Conservation (phyloP, 2,797 vertebrate genomes). For the Liasis olivaceus region DNA sequence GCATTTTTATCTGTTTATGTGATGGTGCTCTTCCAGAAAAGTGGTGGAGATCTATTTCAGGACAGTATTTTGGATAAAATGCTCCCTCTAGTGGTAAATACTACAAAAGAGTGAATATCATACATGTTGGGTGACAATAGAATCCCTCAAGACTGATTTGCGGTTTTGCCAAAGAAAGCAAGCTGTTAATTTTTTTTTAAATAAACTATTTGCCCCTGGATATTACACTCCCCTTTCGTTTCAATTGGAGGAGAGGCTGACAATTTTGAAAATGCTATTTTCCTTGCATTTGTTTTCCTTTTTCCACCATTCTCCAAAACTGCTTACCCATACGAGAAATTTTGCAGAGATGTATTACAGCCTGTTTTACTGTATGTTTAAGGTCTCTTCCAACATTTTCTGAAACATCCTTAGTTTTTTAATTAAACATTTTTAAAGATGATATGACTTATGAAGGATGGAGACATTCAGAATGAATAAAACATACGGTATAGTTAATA, state of each 20-base stretch:
- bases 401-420: neutral
- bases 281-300: neutral
- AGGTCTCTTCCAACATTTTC: neutral
- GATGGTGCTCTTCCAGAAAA: neutral
- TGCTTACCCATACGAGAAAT: neutral
- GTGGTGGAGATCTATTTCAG: neutral
- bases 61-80: conserved; percentile 42
- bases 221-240: neutral
- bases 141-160: neutral
- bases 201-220: neutral
- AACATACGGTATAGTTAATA: neutral
- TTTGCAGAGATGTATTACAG: neutral
- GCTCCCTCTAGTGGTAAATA: conserved; percentile 51
- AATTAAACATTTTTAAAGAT: neutral
- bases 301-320: neutral
- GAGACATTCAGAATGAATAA: neutral
- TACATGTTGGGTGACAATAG: neutral
- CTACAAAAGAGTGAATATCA: neutral
- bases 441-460: neutral
- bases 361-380: neutral
- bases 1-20: accelerated
- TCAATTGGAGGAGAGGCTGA: neutral
- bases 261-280: neutral
- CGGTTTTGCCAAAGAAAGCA: neutral
- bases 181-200: neutral